Conservation (phyloP, 2,888 invertebrate genomes). For the Autographa pulchrina region DNA sequence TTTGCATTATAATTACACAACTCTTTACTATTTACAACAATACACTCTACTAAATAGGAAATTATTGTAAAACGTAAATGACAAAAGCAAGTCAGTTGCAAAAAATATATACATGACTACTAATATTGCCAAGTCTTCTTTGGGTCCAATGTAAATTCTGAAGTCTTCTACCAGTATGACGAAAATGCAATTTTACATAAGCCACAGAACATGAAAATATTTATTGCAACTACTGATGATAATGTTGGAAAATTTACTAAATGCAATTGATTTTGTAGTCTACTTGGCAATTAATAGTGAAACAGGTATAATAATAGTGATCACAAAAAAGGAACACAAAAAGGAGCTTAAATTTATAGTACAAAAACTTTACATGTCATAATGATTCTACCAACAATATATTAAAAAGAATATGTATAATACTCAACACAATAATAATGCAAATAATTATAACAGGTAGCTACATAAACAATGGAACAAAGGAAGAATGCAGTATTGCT, state of each 20-base stretch:
- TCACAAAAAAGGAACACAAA: not conserved
- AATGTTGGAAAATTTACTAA: not conserved
- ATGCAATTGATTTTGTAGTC: not conserved
- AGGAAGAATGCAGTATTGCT: conserved; percentile 70
- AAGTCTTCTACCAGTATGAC: too few relatives aligned
- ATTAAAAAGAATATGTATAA: conserved; percentile 53
- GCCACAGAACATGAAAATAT: not conserved
- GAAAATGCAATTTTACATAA: too few relatives aligned
- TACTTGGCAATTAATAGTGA: not conserved
- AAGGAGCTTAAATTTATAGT: not conserved
- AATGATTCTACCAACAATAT: conserved; percentile 3
- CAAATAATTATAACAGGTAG: conserved; percentile 61
- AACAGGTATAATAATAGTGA: not conserved
- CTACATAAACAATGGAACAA: conserved; percentile 77
- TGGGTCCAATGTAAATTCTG: too few relatives aligned
- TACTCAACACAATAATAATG: conserved; percentile 62
- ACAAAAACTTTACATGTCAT: not conserved
- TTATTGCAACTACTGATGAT: conserved; percentile 29
- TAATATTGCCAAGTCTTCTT: not conserved
- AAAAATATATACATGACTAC: not conserved
- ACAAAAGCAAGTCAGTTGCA: conserved; percentile 21
- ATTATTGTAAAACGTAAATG: conserved; percentile 15
- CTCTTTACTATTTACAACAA: conserved; percentile 12
- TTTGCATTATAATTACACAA: not conserved
- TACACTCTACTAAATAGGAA: conserved; percentile 10